A percentile compares a stretch with the other conserved stretches of the same genome.
Evolutionary conservation across 2,797 vertebrate genomes (phyloP).

Genomic region (Sarcoramphus papa): DNA sequence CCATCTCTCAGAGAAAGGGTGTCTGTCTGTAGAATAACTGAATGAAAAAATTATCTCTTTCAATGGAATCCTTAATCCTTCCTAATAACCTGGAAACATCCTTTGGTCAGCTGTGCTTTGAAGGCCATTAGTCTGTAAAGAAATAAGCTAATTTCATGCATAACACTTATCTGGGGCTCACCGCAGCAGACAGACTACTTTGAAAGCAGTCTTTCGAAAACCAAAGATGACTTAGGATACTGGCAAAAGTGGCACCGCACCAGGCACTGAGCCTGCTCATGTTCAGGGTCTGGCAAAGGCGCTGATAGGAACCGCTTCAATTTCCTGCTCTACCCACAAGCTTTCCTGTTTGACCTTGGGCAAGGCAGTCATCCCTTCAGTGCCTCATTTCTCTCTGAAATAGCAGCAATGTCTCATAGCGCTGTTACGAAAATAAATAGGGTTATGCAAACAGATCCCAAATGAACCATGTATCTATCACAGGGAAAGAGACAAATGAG

Average conservation of each 20-base stretch:
- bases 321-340: neutral
- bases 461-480: neutral
- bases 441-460: neutral
- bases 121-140: neutral
- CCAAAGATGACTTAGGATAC: neutral
- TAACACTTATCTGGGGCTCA: neutral
- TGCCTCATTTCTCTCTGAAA: neutral
- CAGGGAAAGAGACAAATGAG: neutral
- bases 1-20: neutral
- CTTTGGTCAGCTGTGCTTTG: neutral
- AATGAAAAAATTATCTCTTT: neutral
- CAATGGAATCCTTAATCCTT: neutral
- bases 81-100: neutral
- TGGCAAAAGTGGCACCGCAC: neutral
- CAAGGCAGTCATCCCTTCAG: neutral
- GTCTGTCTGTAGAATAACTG: fast-evolving
- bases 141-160: neutral
- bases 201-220: neutral
- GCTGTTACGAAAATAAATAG: neutral
- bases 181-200: neutral
- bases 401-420: neutral
- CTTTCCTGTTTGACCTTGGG: neutral
- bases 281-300: neutral
- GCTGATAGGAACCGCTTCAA: neutral
- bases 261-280: neutral